Evolutionary conservation across 1,140 invertebrate genomes (phyloP).

Genomic region (Trichoplusia ni): DNA sequence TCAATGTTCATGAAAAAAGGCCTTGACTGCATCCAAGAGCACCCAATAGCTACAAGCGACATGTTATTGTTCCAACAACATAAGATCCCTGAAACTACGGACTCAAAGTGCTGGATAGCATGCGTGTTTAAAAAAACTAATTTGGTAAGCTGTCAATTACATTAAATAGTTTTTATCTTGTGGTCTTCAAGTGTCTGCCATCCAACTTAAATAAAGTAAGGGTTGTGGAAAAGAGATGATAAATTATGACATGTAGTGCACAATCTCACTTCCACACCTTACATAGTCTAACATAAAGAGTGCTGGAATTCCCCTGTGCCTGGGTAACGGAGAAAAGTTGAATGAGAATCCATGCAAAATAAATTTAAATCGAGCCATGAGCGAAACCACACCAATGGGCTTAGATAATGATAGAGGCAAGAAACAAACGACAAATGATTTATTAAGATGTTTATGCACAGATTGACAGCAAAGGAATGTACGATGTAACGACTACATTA

Average conservation of each 20-base stretch:
- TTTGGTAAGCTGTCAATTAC: conserved; percentile 50
- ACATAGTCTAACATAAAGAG: too few relatives aligned
- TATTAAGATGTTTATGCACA: conserved; percentile 35
- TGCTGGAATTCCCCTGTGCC: too few relatives aligned
- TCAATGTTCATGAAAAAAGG: conserved; percentile 55
- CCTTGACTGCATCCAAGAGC: conserved; percentile 56
- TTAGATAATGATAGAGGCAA: too few relatives aligned
- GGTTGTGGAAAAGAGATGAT: too few relatives aligned
- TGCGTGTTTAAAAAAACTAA: conserved; percentile 59
- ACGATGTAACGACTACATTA: conserved; percentile 45
- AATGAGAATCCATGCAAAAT: too few relatives aligned
- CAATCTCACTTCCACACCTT: too few relatives aligned
- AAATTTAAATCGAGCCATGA: too few relatives aligned
- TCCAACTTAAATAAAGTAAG: too few relatives aligned
- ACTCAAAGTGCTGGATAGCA: conserved; percentile 60
- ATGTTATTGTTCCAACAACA: conserved; percentile 57
- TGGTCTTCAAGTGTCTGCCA: too few relatives aligned
- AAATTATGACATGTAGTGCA: too few relatives aligned
- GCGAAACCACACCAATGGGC: too few relatives aligned
- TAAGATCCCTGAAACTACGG: conserved; percentile 54
- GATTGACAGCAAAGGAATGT: conserved; percentile 66
- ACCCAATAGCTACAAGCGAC: conserved; percentile 53
- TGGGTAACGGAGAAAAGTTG: too few relatives aligned
- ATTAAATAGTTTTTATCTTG: neutral
- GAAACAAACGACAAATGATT: neutral